Conservation (phyloP, 1,140 invertebrate genomes). For the Homarus americanus region DNA sequence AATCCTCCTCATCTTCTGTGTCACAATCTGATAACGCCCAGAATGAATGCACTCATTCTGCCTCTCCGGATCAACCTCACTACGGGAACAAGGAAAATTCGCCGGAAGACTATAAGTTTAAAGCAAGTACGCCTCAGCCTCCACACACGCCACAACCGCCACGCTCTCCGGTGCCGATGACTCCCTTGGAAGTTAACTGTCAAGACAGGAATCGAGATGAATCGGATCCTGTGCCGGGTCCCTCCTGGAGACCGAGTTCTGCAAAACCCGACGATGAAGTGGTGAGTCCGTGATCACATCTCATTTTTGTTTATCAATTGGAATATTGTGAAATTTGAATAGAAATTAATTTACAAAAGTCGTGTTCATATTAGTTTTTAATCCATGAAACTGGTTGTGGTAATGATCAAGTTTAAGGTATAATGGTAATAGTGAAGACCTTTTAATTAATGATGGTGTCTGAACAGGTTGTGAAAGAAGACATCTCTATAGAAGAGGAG, state of each 20-base stretch:
- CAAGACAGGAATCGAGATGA: constrained; percentile 68
- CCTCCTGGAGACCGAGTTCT: constrained; percentile 55
- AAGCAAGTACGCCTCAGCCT: constrained; percentile 71
- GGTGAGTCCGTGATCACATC: constrained; percentile 28
- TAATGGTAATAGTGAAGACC: background rate
- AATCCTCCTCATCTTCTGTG: constrained; percentile 72
- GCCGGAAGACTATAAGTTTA: constrained; percentile 56
- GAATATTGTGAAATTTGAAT: no score
- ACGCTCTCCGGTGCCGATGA: constrained; percentile 44
- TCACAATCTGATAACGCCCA: constrained; percentile 72
- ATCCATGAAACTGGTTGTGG: background rate
- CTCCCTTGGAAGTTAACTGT: constrained; percentile 53
- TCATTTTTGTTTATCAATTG: no score
- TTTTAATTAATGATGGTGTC: background rate
- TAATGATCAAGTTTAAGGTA: background rate
- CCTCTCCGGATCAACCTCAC: constrained; percentile 64
- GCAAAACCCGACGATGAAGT: constrained; percentile 59
- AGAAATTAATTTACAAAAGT: background rate
- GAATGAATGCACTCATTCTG: constrained; percentile 60
- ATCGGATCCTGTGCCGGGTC: constrained; percentile 68
- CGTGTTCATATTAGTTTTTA: background rate
- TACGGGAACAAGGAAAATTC: constrained; percentile 69
- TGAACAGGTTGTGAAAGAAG: constrained; percentile 71
- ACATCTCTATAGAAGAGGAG: constrained; percentile 70
- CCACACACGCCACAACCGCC: constrained; percentile 65